Percentiles rank a stretch among this genome's conserved stretches.
Conservation (phyloP, 1,140 invertebrate genomes). For the Ceratosolen fusciceps region DNA sequence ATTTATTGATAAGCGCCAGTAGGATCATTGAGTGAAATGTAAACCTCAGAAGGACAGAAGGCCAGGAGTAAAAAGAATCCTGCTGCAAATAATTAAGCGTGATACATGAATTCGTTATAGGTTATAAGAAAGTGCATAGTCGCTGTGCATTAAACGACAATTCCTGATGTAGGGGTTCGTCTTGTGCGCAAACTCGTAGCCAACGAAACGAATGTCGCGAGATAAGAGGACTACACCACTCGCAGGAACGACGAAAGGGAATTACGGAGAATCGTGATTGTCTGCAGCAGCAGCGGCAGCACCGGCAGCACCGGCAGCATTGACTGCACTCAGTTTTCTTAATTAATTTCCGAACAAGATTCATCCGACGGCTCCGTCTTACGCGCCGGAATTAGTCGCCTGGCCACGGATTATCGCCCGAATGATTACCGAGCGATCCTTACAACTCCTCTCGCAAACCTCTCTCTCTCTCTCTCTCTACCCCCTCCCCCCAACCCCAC, state of each 20-base stretch:
- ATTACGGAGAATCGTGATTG: neutral
- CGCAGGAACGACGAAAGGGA: neutral
- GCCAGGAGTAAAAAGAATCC: no score
- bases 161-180: no score
- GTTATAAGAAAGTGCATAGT: no score
- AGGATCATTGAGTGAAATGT: no score
- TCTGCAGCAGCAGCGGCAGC: neutral
- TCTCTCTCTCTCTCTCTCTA: neutral
- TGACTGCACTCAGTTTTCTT: neutral
- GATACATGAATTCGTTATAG: no score
- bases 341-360: slow-evolving; percentile 33
- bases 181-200: no score
- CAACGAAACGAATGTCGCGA: neutral
- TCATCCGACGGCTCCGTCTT: neutral
- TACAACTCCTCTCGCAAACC: no score
- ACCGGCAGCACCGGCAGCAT: neutral
- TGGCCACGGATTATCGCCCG: neutral
- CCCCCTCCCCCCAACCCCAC: no score
- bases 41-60: no score
- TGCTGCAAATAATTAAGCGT: no score
- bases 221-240: neutral
- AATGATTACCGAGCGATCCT: slow-evolving; percentile 9
- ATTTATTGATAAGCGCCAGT: no score
- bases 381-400: slow-evolving; percentile 9
- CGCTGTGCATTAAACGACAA: no score